Evolutionary conservation across 1,140 invertebrate genomes (phyloP).

Genomic region (Aphidius ervi): DNA sequence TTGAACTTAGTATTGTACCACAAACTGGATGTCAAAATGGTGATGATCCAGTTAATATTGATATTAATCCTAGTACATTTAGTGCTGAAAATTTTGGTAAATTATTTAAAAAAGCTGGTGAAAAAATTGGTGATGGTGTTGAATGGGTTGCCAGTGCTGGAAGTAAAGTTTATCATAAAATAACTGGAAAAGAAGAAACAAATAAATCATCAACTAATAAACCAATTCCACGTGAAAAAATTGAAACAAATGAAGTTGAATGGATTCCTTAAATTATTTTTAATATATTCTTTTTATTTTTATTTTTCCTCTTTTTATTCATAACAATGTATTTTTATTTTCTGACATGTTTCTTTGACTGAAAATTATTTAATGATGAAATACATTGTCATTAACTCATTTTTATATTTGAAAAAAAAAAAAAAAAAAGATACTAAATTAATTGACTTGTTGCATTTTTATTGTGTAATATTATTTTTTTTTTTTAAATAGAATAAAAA

Average conservation of each 20-base stretch:
- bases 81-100: slow-evolving; percentile 66
- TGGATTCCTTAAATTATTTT: slow-evolving; percentile 43
- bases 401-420: no score
- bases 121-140: slow-evolving; percentile 64
- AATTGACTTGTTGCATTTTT: no score
- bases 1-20: slow-evolving; percentile 68
- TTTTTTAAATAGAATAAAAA: no score
- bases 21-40: slow-evolving; percentile 63
- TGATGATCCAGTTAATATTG: slow-evolving; percentile 64
- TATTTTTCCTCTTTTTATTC: not conserved
- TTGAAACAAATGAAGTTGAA: slow-evolving; percentile 49
- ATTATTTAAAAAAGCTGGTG: slow-evolving; percentile 67
- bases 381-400: no score
- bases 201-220: slow-evolving; percentile 19
- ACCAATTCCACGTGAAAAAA: slow-evolving; percentile 21
- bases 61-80: slow-evolving; percentile 72
- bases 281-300: no score
- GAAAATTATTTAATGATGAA: no score
- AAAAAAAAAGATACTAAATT: no score
- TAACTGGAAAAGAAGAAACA: slow-evolving; percentile 40
- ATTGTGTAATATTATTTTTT: no score
- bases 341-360: no score
- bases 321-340: no score
- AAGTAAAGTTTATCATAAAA: slow-evolving; percentile 56
- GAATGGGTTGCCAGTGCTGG: slow-evolving; percentile 55